Base-by-base conservation (phyloP, 92 coral and sea anemone genomes). In the Actinostola sp. region DNA sequence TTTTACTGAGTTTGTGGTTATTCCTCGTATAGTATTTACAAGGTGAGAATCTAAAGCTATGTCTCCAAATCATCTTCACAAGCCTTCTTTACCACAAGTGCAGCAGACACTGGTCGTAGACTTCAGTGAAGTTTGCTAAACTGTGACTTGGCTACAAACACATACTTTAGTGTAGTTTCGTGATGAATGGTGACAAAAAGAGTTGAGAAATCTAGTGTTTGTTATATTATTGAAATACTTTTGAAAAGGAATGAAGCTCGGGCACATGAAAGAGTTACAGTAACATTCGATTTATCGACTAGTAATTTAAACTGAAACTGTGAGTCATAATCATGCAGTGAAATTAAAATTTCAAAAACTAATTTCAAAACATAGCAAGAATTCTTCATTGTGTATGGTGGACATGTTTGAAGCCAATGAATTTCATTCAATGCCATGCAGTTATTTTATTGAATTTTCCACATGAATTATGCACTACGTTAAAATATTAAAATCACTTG, bases 11-110 rank as follows among this genome's bases (percentile, higher is more conserved):
- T 28, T 57, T 26, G 32, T 20, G 60, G 8, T 25, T 19, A 3
- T 28, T 52, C 21, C 5, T 3, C 30, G 59, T 30, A 30, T 28
- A 27, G 28, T 27, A 24, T 10, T 53, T 31, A 24, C 60, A 5
- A 57, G 63, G 63, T 57, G 63, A 57, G 19, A 57, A n/a, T n/a
- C n/a, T n/a, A n/a, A n/a, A 57, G 63, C 4, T 57, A 30, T 57
- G 28, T 57, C 63, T 57, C 12, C 28, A 57, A 30, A 57, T 57
- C 63, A 4, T 15, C 63, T 12, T 12, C 6, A 30, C 11, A 57
- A 27, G 20, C 36, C 28, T n/a, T 29, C 63, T 57, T 36, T 30
- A 57, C 63, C 63, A 17, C 63, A 57, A 57, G 63, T 27, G 28
- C 63, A 27, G 39, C 17, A 29, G n/a, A n/a, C n/a, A n/a, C n/a